Base-by-base conservation (phyloP, 2,888 invertebrate genomes). In the Tortrix viridana region DNA sequence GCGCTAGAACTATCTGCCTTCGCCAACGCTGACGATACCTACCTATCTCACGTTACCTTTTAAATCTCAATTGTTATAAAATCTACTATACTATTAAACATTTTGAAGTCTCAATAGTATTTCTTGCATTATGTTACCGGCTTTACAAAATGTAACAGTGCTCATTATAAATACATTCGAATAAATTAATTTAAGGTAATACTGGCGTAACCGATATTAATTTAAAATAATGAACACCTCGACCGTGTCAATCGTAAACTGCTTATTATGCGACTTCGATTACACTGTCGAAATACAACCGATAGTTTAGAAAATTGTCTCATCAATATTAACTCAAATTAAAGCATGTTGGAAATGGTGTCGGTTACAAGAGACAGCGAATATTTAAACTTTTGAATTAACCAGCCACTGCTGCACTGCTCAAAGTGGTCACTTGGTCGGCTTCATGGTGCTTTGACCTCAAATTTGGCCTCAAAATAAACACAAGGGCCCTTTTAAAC, bases 291-390 rank as follows among this genome's bases (percentile, higher is more conserved):
- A 38, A 38, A 52, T 47, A 47, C n/a, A 63, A 58, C 26, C 41
- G 41, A 53, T 58, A 63, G 48, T 58, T 63, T 52, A 43, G 47
- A 12, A 38, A 62, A 63, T 63, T 47, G 43, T 32, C 58, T 58
- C 20, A 37, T 58, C 53, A 58, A 63, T 63, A 58, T 53, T 58
- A 47, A 53, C 41, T 58, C 18, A 12, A 32, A 22, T 58, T 58
- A 47, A 62, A 12, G 38, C 46, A 37, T 47, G 19, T 19, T 41
- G 32, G 20, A 18, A 38, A 37, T n/a, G 62, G 52, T 46, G 5
- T 43, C 7, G 7, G 32, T 18, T n/a, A 57, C 20, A 20, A 43
- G 53, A 52, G 12, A 20, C 12, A 16, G 56, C 56, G 60, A 3
- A 41, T 41, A 41, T 6, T 41, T 38, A 12, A 5, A 38, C 6